A percentile compares a stretch with the other conserved stretches of the same genome.
Conservation (phyloP, 2,797 vertebrate genomes). For the Odontamblyopus lacepedii region DNA sequence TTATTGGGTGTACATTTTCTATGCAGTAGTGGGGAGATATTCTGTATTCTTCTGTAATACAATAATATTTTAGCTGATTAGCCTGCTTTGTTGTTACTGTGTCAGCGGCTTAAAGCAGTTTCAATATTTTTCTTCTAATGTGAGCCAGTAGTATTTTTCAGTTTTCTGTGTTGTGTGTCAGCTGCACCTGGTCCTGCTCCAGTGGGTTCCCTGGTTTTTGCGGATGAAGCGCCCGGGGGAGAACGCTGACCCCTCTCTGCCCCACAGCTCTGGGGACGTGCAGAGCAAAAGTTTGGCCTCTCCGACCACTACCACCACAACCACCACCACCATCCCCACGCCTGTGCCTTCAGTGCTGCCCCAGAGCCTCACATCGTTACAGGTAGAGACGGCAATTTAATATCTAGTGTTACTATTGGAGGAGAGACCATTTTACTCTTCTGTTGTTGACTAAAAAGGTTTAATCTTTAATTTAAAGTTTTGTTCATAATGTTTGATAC, state of each 20-base stretch:
- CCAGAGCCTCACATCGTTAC: conserved; percentile 62
- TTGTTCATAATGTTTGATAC: too few species aligned
- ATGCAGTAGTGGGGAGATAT: too few species aligned
- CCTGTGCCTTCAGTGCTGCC: conserved; percentile 58
- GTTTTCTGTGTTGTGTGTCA: conserved; percentile 29
- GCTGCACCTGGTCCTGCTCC: conserved; percentile 79
- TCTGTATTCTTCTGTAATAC: too few species aligned
- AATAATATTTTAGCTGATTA: too few species aligned
- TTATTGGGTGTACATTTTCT: too few species aligned
- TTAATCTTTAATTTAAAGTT: too few species aligned
- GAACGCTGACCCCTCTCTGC: conserved; percentile 54
- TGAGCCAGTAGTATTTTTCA: neutral
- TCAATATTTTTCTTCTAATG: neutral
- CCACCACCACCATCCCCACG: conserved; percentile 64
- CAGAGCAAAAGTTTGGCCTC: conserved; percentile 71
- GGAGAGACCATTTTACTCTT: too few species aligned
- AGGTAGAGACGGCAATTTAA: neutral
- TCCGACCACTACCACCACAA: conserved; percentile 56
- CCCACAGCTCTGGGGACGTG: conserved; percentile 66
- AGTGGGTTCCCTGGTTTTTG: conserved; percentile 84
- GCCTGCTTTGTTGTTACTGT: too few species aligned
- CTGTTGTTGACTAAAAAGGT: too few species aligned
- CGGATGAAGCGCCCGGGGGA: conserved; percentile 83
- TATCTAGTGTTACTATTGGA: too few species aligned
- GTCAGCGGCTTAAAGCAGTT: too few species aligned